These are phyloP conservation scores for Polymixis flavicincta DNA, from an alignment of 2,888 invertebrate species.

Conservation along the genomic window DNA sequence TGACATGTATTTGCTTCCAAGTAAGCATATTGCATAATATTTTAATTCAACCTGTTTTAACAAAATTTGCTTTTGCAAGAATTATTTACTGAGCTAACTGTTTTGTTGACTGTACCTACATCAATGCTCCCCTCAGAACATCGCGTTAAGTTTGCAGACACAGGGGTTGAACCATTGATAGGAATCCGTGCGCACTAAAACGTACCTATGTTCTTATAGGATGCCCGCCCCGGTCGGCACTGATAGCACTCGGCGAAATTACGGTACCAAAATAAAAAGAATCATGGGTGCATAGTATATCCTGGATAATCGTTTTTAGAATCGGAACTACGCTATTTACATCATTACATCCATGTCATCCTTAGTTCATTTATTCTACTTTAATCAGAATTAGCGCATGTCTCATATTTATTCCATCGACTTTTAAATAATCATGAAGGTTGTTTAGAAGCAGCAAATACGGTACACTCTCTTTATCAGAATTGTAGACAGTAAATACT, in stretches of 20 bases:
- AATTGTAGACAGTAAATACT: not conserved
- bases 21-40: not conserved
- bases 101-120: not conserved
- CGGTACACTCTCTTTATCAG: not conserved
- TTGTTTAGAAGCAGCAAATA: not conserved
- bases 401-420: too few relatives aligned
- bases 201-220: not conserved
- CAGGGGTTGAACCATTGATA: constrained; percentile 5
- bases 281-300: too few relatives aligned
- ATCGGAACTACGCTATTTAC: too few relatives aligned
- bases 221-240: not conserved
- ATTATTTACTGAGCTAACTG: not conserved
- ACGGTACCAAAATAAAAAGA: too few relatives aligned
- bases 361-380: too few relatives aligned
- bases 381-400: too few relatives aligned
- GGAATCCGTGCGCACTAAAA: constrained; percentile 1
- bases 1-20: too few relatives aligned
- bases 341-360: too few relatives aligned
- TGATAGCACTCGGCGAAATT: not conserved
- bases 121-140: not conserved
- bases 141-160: too few relatives aligned
- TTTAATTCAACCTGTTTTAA: not conserved
- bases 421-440: not conserved
- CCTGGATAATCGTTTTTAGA: too few relatives aligned
- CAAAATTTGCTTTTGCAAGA: not conserved